Evolutionary conservation across 2,797 vertebrate species (phyloP), one percentile per base, ranked within the genome.

Genomic region (Lagocephalus sceleratus): DNA sequence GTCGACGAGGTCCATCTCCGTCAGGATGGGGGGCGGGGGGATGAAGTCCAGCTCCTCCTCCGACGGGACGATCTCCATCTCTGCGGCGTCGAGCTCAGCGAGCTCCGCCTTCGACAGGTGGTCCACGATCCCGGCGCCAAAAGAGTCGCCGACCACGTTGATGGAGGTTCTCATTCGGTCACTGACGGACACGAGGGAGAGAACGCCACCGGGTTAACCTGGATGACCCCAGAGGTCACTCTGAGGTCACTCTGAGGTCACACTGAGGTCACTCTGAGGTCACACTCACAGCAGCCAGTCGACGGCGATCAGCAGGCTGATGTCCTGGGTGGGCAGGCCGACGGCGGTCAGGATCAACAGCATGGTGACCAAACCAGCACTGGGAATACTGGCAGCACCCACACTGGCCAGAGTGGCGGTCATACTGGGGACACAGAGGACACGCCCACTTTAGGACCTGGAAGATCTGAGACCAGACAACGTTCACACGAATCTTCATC

Each of bases 301-400:
- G 39, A 94, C 91, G 17, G 91, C 91, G n/a, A 93, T 90, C 51
- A 93, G 90, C 57, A 93, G 83, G 45, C 92, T 93, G 78, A 93
- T 90, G 74, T 91, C 89, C 73, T 89, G 86, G 1, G 88, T 90
- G 0, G 89, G 87, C 19, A 93, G 84, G 0, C 91, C 91, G 15
- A 92, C 92, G 0, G 89, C 90, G 0, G 92, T 93, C 66, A 94
- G 80, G 72, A 94, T 93, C 50, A 93, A 86, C 39, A 94, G 79
- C 92, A 93, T 93, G 51, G 92, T 94, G 21, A 93, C 92, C 68
- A 94, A 86, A 39, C 93, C 93, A 1, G 93, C 92, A 22, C 93
- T 94, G 70, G 93, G 93, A 75, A 94, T 93, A 57, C 93, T 93
- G 67, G 92, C 93, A 0, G 92, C 93, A 20, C 93, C 93, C 0